Percentiles rank a stretch among this genome's conserved stretches.
phyloP scores from a whole-genome alignment of 2,888 invertebrate genomes.

The Caenorhabditis plicata region DNA sequence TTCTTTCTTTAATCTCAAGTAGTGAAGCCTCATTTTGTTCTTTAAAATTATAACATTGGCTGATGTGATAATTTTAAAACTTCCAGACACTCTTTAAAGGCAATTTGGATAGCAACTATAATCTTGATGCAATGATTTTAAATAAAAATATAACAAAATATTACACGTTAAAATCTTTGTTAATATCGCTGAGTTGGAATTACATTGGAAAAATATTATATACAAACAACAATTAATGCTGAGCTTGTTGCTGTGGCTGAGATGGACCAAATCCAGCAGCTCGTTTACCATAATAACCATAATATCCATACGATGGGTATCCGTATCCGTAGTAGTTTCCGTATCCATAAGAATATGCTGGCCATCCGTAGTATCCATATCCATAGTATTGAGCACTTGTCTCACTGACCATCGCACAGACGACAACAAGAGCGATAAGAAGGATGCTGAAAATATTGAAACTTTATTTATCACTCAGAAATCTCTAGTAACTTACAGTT shows the following conservation, averaged over 20 bases:
- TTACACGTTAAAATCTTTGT: no score
- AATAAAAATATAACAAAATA: no score
- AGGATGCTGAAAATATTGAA: slow-evolving; percentile 21
- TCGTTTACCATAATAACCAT: slow-evolving; percentile 33
- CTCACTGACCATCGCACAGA: slow-evolving; percentile 27
- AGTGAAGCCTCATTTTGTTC: no score
- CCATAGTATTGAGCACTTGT: slow-evolving; percentile 28
- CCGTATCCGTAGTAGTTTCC: slow-evolving; percentile 28
- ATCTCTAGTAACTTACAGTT: no score
- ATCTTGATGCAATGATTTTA: no score
- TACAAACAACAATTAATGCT: no score
- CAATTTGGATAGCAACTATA: no score
- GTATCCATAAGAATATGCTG: slow-evolving; percentile 12
- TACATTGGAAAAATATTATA: no score
- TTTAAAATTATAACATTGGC: no score
- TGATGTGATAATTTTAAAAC: no score
- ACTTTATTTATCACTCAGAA: neutral
- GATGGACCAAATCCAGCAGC: slow-evolving; percentile 28
- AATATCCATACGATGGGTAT: slow-evolving; percentile 22
- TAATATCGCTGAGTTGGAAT: no score
- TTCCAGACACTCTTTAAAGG: no score
- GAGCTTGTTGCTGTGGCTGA: slow-evolving; percentile 4
- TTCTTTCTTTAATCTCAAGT: slow-evolving; percentile 23
- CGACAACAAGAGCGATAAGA: slow-evolving; percentile 30
- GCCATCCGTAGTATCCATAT: slow-evolving; percentile 9